phyloP scores from a whole-genome alignment of 2,113 vertebrate species.

The Onychostoma macrolepis region DNA sequence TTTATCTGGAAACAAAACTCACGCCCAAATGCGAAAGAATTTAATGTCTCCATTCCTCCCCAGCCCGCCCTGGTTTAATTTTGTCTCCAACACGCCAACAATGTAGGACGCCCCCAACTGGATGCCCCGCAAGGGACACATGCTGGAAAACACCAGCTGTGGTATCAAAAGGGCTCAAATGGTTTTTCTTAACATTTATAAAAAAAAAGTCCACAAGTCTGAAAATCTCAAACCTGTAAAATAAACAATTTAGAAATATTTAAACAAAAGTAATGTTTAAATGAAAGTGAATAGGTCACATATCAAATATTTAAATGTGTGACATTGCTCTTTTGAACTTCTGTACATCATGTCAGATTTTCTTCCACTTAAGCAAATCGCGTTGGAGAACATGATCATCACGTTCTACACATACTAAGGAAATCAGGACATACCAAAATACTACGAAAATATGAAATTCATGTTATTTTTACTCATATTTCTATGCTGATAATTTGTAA shows the following conservation, averaged over 20 bases:
- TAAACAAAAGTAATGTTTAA: not conserved
- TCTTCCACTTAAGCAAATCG: not conserved
- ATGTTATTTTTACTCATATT: no score
- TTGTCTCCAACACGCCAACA: not conserved
- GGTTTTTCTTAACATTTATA: not conserved
- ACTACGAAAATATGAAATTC: no score
- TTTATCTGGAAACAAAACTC: conserved; percentile 50
- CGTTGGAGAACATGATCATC: not conserved
- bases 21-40: conserved; percentile 48
- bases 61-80: conserved; percentile 25
- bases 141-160: not conserved
- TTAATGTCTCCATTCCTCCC: conserved; percentile 38
- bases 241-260: not conserved
- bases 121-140: conserved; percentile 10
- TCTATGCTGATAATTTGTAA: not conserved
- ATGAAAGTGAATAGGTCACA: not conserved
- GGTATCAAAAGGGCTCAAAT: not conserved
- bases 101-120: conserved; percentile 60
- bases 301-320: not conserved
- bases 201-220: not conserved
- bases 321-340: not conserved
- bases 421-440: not conserved
- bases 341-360: not conserved
- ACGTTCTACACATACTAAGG: not conserved
- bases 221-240: not conserved